Base-by-base conservation (phyloP, 2,888 invertebrate species). In the Megamerina dolium region DNA sequence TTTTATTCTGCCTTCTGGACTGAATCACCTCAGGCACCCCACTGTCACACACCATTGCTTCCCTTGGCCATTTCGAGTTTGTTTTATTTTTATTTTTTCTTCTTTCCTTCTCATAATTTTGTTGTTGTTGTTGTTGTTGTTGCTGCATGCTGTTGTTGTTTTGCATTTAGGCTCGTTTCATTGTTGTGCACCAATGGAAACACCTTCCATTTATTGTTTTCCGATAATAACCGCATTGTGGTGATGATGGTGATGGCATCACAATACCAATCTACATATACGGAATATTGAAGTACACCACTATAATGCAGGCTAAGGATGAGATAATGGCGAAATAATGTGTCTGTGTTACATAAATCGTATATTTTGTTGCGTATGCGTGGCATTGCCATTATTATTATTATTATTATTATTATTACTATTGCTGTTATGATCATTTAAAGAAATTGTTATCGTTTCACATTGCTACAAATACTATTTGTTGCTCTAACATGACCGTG, bases 321-420 rank as follows among this genome's bases (percentile, higher is more conserved):
- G 50, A 45, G 33, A 46, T 50, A 50, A 50, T 48, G 47, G 45
- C 38, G 37, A 47, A 50, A 46, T 50, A 50, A 50, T 48, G 47
- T 47, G 47, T 48, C 47, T 43, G 33, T 40, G 47, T 46, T 38
- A 45, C 47, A 50, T 50, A 43, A 50, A 48, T 50, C 47, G 43
- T 43, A 37, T 35, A 47, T 47, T 46, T 37, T 26, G 35, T 39
- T 41, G 26, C 37, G 29, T 30, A 29, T 29, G 23, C 36, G 41
- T 40, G 37, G 41, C 45, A 43, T 48, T 47, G n/a, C n/a, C n/a
- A n/a, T n/a, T n/a, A n/a, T n/a, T n/a, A n/a, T n/a, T n/a, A n/a
- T n/a, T n/a, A n/a, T n/a, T n/a, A n/a, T n/a, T n/a, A n/a, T n/a
- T n/a, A n/a, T n/a, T n/a, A n/a, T n/a, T n/a, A n/a, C n/a, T n/a